Base-by-base conservation (phyloP, 2,888 invertebrate species). In the Hybos culiciformis region DNA sequence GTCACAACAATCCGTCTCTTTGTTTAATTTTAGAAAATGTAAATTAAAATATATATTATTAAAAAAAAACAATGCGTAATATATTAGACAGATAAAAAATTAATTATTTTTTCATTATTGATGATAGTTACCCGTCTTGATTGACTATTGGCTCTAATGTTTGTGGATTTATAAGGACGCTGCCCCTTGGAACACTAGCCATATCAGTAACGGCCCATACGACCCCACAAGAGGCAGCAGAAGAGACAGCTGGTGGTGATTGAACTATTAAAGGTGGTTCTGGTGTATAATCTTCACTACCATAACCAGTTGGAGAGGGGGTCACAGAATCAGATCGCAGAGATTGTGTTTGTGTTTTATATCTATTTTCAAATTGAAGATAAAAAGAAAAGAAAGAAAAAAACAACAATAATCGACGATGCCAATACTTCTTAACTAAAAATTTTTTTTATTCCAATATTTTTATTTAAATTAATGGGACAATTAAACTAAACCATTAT, bases 201-300 rank as follows among this genome's bases (percentile, higher is more conserved):
- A 88, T 75, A 66, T 84, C 85, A 24, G 86, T 84, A 41, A 91
- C 86, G 40, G 88, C 87, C 87, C 91, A 92, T 61, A 88, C 78
- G 38, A 82, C 74, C 55, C 66, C 66, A 53, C 61, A 55, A 43
- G 56, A 39, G 39, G 43, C 43, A 41, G 46, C 45, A n/a, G n/a
- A n/a, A 17, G 41, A 21, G 41, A 48, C 39, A 38, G 45, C 37
- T 36, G 46, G 43, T 38, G 52, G 48, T 33, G 58, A 48, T 49
- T 57, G 55, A 50, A 59, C 58, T 50, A 52, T 55, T 48, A 59
- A 51, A 43, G 56, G 53, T 51, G 56, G 59, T 52, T 65, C 64
- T 55, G 65, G 62, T 45, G 58, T 62, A 51, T 59, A 62, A 54
- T 64, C 63, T 57, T 65, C 65, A 57, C 65, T 64, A 56, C 63